Base-by-base conservation (phyloP, 2,888 invertebrate genomes). In the Himalopsyche anomala region DNA sequence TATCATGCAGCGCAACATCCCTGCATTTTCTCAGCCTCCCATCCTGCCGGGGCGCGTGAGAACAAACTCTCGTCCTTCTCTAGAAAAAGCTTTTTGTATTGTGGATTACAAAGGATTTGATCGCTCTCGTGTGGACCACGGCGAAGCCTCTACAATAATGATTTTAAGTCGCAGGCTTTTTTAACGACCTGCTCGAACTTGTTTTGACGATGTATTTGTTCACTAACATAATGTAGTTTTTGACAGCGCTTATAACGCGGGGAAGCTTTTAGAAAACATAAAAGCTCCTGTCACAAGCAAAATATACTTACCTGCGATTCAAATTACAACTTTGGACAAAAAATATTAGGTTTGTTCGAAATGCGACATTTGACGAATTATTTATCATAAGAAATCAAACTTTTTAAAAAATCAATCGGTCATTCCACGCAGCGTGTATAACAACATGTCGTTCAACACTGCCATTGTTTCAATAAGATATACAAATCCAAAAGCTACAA, bases 11-110 rank as follows among this genome's bases (percentile, higher is more conserved):
- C 11, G 69, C 36, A 69, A 36, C 69, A 74, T 38, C 74, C 74
- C 38, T 74, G 74, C 74, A 38, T 74, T 38, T 74, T 74, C 38
- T 36, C 74, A 74, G 74, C 74, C 74, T 74, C 12, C 74, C 74
- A 74, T 74, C 74, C 19, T 28, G 38, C 19, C 36, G 15, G 74
- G 36, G 74, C 74, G 74, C 74, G 74, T 74, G 74, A 74, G 74
- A 74, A 74, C 74, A 38, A 74, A 28, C 4, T 62, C 69, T 74
- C 74, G 74, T 74, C 74, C 74, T 74, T 74, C 74, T 74, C 19
- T 74, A 28, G 19, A 74, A 74, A 36, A 74, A 74, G 28, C 74
- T 74, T 38, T 74, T 74, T 74, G 74, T 74, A 36, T 38, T 38
- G 38, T 74, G 3, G 28, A 74, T 74, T 74, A 74, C 74, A 74